phyloP scores from a whole-genome alignment of 1,140 invertebrate species.

The Brachionus rubens region DNA sequence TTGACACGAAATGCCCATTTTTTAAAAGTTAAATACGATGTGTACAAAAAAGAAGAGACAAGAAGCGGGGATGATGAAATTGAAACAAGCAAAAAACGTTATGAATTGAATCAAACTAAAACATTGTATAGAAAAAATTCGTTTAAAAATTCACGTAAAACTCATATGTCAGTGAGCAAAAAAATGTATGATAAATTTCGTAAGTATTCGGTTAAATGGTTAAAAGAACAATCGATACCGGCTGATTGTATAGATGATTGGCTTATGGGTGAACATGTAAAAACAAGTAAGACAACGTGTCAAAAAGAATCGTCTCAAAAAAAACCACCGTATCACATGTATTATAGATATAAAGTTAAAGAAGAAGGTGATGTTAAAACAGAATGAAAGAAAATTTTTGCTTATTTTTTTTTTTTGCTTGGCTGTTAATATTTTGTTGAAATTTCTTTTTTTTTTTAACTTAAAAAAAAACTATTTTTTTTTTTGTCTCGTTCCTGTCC shows the following conservation, averaged over 20 bases:
- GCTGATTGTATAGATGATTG: slow-evolving; percentile 37
- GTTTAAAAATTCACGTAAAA: neutral
- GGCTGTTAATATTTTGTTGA: too few relatives aligned
- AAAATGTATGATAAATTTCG: slow-evolving; percentile 45
- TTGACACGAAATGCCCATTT: slow-evolving; percentile 11
- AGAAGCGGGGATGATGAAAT: neutral
- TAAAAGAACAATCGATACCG: slow-evolving; percentile 4
- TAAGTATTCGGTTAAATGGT: slow-evolving; percentile 15
- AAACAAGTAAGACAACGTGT: neutral
- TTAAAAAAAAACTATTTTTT: too few relatives aligned
- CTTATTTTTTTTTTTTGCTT: neutral
- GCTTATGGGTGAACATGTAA: slow-evolving; percentile 9
- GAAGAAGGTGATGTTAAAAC: neutral
- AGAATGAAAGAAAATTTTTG: neutral
- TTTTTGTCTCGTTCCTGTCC: too few relatives aligned
- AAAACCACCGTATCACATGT: slow-evolving; percentile 31
- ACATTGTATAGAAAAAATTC: slow-evolving; percentile 1
- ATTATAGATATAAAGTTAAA: slow-evolving; percentile 31
- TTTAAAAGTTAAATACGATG: slow-evolving; percentile 7
- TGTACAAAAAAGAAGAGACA: neutral
- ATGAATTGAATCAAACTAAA: neutral
- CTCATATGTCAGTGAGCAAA: neutral
- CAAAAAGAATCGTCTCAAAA: slow-evolving; percentile 4
- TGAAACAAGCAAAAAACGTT: too few relatives aligned
- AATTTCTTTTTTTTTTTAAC: too few relatives aligned